Evolutionary conservation across 2,797 vertebrate genomes (phyloP).

Genomic region (Peromyscus aztecus): DNA sequence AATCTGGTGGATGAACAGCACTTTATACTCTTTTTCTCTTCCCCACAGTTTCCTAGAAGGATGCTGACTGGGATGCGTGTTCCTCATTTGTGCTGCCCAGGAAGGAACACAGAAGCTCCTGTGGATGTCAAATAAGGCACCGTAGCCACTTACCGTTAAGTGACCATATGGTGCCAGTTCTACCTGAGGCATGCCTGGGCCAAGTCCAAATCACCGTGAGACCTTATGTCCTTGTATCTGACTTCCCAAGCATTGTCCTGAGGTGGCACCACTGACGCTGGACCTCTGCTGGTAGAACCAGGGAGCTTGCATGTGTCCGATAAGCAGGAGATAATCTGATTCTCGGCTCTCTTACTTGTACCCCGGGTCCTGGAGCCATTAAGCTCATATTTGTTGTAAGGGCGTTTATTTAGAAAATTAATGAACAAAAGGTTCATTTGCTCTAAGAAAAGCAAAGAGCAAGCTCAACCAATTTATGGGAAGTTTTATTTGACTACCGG

Average conservation of each 20-base stretch:
- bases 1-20: not conserved
- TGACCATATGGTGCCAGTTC: slow-evolving; percentile 34
- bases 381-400: slow-evolving; percentile 44
- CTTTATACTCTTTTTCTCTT: slow-evolving; percentile 2
- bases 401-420: slow-evolving; percentile 64
- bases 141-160: not conserved
- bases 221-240: slow-evolving; percentile 53
- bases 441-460: slow-evolving; percentile 70
- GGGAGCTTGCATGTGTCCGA: not conserved
- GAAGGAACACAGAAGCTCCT: slow-evolving; percentile 16
- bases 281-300: not conserved
- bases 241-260: not conserved
- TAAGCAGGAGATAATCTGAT: not conserved
- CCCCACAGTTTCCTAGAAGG: not conserved
- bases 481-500: slow-evolving; percentile 78
- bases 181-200: slow-evolving; percentile 65
- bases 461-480: slow-evolving; percentile 62
- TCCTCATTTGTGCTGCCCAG: slow-evolving; percentile 19
- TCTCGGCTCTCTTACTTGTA: not conserved
- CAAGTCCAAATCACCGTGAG: slow-evolving; percentile 61
- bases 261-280: not conserved
- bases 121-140: slow-evolving; percentile 53
- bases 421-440: slow-evolving; percentile 53
- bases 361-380: not conserved
- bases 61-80: not conserved